phyloP scores from a whole-genome alignment of 2,113 vertebrate species.

The Canis aureus region DNA sequence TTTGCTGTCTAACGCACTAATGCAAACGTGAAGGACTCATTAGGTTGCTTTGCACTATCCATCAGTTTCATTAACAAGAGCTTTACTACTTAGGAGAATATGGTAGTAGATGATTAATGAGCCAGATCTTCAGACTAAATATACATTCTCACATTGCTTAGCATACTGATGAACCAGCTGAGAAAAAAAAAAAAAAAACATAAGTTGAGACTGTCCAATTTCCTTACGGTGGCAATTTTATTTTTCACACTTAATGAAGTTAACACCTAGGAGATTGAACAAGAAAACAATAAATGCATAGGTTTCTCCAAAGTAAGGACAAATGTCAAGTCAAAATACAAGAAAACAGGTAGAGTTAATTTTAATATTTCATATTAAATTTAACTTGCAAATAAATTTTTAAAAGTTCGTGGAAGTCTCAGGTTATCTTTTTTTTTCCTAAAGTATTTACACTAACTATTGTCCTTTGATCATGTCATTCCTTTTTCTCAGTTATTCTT shows the following conservation, averaged over 20 bases:
- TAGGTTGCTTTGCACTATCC: not conserved
- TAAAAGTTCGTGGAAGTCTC: not conserved
- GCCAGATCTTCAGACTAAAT: constrained; percentile 18
- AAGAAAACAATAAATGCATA: not conserved
- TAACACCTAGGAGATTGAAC: not conserved
- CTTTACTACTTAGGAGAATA: not conserved
- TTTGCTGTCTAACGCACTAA: constrained; percentile 11
- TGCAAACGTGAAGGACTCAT: constrained; percentile 34
- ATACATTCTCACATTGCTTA: not conserved
- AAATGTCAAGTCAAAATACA: constrained; percentile 11
- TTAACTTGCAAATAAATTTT: not conserved
- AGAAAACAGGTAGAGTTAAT: not conserved
- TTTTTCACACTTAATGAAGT: constrained; percentile 53
- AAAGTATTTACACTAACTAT: not conserved
- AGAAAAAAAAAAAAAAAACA: not conserved
- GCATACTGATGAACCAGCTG: not conserved
- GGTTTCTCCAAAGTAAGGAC: not conserved
- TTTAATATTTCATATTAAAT: not conserved
- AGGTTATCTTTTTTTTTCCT: not conserved
- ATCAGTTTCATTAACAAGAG: constrained; percentile 59
- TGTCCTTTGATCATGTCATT: not conserved
- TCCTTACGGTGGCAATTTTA: not conserved
- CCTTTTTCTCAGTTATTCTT: not conserved
- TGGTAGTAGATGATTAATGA: constrained; percentile 22
- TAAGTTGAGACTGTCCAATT: not conserved